Evolutionary conservation across 2,888 invertebrate genomes (phyloP).

Genomic region (Acrobasis repandana): DNA sequence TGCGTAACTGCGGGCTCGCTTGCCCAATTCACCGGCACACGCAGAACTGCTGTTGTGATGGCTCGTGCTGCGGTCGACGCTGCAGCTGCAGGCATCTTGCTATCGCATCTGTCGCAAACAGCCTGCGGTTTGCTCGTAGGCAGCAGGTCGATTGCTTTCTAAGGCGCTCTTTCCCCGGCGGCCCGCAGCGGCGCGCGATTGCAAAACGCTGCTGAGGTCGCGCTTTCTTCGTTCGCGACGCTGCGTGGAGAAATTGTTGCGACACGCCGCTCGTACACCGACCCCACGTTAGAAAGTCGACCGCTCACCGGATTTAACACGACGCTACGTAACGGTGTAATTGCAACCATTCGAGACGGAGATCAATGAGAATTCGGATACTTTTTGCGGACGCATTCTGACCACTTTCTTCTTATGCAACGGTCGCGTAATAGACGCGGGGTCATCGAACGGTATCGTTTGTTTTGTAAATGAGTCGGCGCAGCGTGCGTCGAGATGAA

Average conservation of each 20-base stretch:
- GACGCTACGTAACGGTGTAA: constrained; percentile 77
- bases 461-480: constrained; percentile 56
- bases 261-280: constrained; percentile 78
- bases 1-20: constrained; percentile 69
- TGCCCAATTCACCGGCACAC: constrained; percentile 63
- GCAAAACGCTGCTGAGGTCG: constrained; percentile 80
- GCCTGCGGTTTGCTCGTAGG: constrained; percentile 46
- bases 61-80: constrained; percentile 53
- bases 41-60: constrained; percentile 47
- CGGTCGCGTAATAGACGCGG: constrained; percentile 63
- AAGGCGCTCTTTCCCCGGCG: constrained; percentile 61
- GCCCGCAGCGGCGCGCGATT: constrained; percentile 57
- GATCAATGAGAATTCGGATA: constrained; percentile 70
- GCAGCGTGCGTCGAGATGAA: constrained; percentile 37
- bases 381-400: constrained; percentile 78
- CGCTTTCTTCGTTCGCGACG: constrained; percentile 82
- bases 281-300: constrained; percentile 82
- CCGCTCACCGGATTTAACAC: constrained; percentile 81
- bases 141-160: constrained; percentile 70
- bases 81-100: constrained; percentile 59
- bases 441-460: constrained; percentile 70
- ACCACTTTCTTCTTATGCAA: constrained; percentile 82
- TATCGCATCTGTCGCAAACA: constrained; percentile 59
- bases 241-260: constrained; percentile 79
- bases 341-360: constrained; percentile 76